Percentiles rank a stretch among this genome's conserved stretches.
Conservation (phyloP, 1,140 invertebrate species). For the Prorops nasuta region DNA sequence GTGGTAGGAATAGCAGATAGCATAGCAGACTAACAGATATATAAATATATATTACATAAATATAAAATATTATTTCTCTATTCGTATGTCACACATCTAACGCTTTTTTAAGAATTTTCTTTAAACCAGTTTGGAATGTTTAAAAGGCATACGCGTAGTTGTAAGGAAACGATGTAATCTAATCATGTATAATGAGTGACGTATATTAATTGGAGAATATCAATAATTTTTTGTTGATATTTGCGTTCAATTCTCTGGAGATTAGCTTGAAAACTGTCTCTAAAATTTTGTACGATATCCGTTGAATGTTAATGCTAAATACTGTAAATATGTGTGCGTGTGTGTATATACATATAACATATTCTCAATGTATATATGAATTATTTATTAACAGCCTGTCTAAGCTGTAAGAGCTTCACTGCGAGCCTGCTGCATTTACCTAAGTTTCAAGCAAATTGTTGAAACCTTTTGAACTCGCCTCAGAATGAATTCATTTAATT, state of each 20-base stretch:
- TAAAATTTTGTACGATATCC: conserved; percentile 23
- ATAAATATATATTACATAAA: too few relatives aligned
- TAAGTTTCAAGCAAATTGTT: too few relatives aligned
- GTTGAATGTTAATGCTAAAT: conserved; percentile 21
- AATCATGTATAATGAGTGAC: not conserved
- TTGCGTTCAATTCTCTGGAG: not conserved
- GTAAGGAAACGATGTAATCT: not conserved
- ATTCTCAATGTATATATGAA: conserved; percentile 21
- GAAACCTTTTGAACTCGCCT: too few relatives aligned
- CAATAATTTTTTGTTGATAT: too few relatives aligned
- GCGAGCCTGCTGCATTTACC: not conserved
- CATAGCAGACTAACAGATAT: too few relatives aligned
- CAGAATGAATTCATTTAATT: too few relatives aligned
- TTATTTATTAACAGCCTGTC: conserved; percentile 29
- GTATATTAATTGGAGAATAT: too few relatives aligned
- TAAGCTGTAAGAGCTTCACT: conserved; percentile 9
- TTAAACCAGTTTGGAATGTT: too few relatives aligned
- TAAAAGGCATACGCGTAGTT: not conserved
- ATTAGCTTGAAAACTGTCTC: not conserved
- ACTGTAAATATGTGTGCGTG: conserved; percentile 24
- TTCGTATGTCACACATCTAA: too few relatives aligned
- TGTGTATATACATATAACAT: conserved; percentile 12
- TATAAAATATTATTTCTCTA: too few relatives aligned
- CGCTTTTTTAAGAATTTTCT: too few relatives aligned
- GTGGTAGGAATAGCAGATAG: not conserved